These are phyloP conservation scores for Glaucopsyche alexis DNA, from an alignment of 2,888 invertebrate species.

Conservation along the genomic window DNA sequence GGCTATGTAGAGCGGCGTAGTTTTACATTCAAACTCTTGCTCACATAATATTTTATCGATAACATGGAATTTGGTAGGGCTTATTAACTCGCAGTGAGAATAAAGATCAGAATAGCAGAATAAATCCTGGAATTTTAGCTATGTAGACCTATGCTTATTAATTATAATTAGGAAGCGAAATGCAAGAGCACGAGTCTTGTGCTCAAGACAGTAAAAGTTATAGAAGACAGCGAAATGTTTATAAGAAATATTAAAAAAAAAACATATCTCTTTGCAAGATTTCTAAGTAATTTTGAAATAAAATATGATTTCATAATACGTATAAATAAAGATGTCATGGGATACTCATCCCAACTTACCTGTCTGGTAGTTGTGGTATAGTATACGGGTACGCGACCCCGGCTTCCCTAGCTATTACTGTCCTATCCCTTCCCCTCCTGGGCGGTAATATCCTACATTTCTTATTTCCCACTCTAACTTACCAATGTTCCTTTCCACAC, in stretches of 20 bases:
- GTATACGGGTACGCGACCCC: too few relatives aligned
- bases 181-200: conserved; percentile 71
- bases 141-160: conserved; percentile 38
- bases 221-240: conserved; percentile 34
- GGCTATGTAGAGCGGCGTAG: too few relatives aligned
- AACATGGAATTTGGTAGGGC: not conserved
- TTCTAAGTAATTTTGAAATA: too few relatives aligned
- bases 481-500: too few relatives aligned
- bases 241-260: not conserved
- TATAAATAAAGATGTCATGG: too few relatives aligned
- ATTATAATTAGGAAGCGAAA: conserved; percentile 74
- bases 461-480: too few relatives aligned
- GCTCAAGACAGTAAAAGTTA: conserved; percentile 48
- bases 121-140: conserved; percentile 8
- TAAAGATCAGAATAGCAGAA: not conserved
- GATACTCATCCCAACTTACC: too few relatives aligned
- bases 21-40: not conserved
- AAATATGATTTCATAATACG: not conserved
- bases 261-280: not conserved
- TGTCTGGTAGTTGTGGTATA: too few relatives aligned
- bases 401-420: too few relatives aligned
- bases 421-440: too few relatives aligned
- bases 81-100: not conserved
- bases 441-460: too few relatives aligned
- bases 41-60: not conserved